phyloP scores from a whole-genome alignment of 2,797 vertebrate genomes.

The Sebastolobus alascanus region DNA sequence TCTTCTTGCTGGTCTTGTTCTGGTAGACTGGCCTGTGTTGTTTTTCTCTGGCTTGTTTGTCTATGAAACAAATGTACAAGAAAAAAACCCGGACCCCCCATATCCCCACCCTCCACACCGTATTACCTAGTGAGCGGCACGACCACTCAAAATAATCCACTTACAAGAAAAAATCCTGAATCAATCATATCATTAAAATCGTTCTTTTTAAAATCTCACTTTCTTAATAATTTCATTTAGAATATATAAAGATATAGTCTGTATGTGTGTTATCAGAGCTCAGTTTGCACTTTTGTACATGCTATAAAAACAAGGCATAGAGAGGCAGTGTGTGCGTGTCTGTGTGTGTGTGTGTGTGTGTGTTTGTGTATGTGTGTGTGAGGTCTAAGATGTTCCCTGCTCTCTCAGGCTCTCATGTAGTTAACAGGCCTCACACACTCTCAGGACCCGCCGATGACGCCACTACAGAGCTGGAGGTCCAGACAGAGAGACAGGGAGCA shows the following conservation, averaged over 20 bases:
- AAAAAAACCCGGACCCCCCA: constrained; percentile 11
- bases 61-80: constrained; percentile 68
- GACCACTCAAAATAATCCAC: constrained; percentile 59
- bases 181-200: constrained; percentile 73
- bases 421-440: constrained; percentile 35
- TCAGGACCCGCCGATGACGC: constrained; percentile 37
- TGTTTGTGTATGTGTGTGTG: constrained; percentile 48
- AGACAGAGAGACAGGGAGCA: constrained; percentile 33
- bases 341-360: constrained; percentile 52
- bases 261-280: constrained; percentile 75
- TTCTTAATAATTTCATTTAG: constrained; percentile 72
- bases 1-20: constrained; percentile 38
- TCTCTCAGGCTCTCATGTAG: constrained; percentile 42
- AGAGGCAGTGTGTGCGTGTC: constrained; percentile 69
- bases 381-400: constrained; percentile 36
- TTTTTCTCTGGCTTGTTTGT: constrained; percentile 46
- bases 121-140: constrained; percentile 19
- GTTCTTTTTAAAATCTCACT: constrained; percentile 72
- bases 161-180: constrained; percentile 70
- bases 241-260: constrained; percentile 82
- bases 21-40: constrained; percentile 48
- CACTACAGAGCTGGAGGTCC: constrained; percentile 41
- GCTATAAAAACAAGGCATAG: constrained; percentile 86
- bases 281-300: constrained; percentile 80
- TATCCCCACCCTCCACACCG: constrained; percentile 13